Evolutionary conservation across 2,888 invertebrate species (phyloP), one percentile per base, ranked within the genome.

Genomic region (Ochropleura leucogaster): DNA sequence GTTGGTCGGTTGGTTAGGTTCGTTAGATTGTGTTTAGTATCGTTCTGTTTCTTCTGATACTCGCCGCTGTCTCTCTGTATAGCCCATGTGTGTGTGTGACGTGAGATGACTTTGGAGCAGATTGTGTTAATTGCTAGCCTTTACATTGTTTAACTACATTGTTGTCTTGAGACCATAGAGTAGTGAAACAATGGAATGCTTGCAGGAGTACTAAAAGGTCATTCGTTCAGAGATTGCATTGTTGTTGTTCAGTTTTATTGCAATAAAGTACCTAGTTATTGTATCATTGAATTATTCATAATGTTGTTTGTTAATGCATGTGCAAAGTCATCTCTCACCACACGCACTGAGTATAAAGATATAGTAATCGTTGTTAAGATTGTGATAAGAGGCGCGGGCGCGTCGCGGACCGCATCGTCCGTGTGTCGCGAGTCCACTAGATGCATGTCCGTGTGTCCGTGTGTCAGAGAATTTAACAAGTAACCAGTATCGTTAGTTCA

Each of bases 301-400:
- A 44, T n/a, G n/a, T 53, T 30, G 59, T 40, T 40, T 42, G 7
- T 0, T 30, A n/a, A 42, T 40, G 42, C n/a, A 55, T 49, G 30
- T 30, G 14, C 51, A 42, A 47, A 68, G 51, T 73, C 60, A 60
- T 62, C 47, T 44, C 47, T 6, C 53, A 42, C 47, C 20, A 16
- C 71, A 78, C 79, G 72, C 68, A 68, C 78, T 82, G 82, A 82
- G 80, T 83, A 80, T 81, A 78, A 72, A 63, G 68, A 72, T 74
- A 40, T 87, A 84, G 90, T 93, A 91, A 87, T 92, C 92, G 91
- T 94, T 94, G 93, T 93, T 93, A 92, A 93, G 91, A 91, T 93
- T 94, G 93, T 94, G 94, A 93, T 93, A 93, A 76, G 91, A 89
- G 92, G 93, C 87, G 93, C 92, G 93, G 92, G 92, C 82, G 59